Conservation (phyloP, 2,113 vertebrate species). For the Uropsilus gracilis region DNA sequence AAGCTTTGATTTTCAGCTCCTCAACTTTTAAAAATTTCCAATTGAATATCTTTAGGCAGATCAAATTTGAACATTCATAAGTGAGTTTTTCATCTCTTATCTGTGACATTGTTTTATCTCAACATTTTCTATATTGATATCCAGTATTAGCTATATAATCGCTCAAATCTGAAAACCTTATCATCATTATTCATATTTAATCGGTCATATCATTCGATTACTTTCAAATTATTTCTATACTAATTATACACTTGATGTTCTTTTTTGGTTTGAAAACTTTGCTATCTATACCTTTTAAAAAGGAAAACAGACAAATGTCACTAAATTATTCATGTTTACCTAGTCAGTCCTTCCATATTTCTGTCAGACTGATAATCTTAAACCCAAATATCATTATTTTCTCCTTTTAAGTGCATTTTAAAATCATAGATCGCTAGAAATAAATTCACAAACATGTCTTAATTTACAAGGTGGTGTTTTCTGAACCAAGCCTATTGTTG, state of each 20-base stretch:
- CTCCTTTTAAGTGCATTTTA: background rate
- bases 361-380: background rate
- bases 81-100: background rate
- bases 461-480: background rate
- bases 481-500: background rate
- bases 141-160: background rate
- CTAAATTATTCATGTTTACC: background rate
- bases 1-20: background rate
- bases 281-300: background rate
- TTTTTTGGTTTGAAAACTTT: background rate
- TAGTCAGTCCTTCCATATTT: background rate
- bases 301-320: background rate
- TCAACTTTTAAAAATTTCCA: background rate
- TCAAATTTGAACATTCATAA: background rate
- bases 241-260: background rate
- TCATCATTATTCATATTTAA: background rate
- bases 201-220: background rate
- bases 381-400: background rate
- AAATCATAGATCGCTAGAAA: background rate
- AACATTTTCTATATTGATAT: background rate
- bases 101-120: background rate
- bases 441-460: background rate
- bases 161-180: background rate
- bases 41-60: background rate
- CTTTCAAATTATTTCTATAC: background rate